Percentiles rank a stretch among this genome's conserved stretches.
These are phyloP conservation scores for Nomada ferruginata DNA, from an alignment of 2,888 invertebrate genomes.

Conservation along the genomic window DNA sequence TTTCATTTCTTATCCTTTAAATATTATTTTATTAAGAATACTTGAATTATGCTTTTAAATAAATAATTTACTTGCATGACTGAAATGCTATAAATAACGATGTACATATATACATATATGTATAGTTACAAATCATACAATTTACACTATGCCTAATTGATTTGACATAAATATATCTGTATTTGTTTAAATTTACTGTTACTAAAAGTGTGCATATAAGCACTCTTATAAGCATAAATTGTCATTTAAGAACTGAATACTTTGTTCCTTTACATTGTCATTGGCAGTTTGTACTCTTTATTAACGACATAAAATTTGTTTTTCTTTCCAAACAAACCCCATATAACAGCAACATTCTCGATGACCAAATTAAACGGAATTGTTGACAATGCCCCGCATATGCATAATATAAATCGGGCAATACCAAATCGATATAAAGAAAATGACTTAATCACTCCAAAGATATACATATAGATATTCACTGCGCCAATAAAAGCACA, in stretches of 20 bases:
- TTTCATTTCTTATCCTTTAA: too few relatives aligned
- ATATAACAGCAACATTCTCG: conserved; percentile 97
- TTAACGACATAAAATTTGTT: conserved; percentile 98
- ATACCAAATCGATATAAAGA: conserved; percentile 94
- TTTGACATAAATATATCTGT: conserved; percentile 36
- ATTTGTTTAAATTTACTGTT: conserved; percentile 52
- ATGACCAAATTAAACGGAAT: conserved; percentile 97
- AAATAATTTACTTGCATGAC: conserved; percentile 29
- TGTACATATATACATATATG: conserved; percentile 28
- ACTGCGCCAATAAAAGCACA: conserved; percentile 97
- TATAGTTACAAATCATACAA: conserved; percentile 1
- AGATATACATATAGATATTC: conserved; percentile 98
- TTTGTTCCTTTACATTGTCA: conserved; percentile 77
- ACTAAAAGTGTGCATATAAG: conserved; percentile 43
- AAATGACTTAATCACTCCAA: conserved; percentile 98
- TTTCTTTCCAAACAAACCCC: conserved; percentile 97
- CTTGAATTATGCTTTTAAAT: conserved; percentile 14
- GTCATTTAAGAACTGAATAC: conserved; percentile 20
- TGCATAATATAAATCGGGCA: conserved; percentile 91
- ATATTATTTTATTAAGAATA: neutral
- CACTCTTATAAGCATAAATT: conserved; percentile 26
- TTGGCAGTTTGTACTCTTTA: conserved; percentile 92
- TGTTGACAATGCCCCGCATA: conserved; percentile 94
- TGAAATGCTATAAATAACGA: conserved; percentile 26
- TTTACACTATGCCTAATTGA: conserved; percentile 28